phyloP scores from a whole-genome alignment of 2,797 vertebrate species.

The Anguilla obscura region DNA sequence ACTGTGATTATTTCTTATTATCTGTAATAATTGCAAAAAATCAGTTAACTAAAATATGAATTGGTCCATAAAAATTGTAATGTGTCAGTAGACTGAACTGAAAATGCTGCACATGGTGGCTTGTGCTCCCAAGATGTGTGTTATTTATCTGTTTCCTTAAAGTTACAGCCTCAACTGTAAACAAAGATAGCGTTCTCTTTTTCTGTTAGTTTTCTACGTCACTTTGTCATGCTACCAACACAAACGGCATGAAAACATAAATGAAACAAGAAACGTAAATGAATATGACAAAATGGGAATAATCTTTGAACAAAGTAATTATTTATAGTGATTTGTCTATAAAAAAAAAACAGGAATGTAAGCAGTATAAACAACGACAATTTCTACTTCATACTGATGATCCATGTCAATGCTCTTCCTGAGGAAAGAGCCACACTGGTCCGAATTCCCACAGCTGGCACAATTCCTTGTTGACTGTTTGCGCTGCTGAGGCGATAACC shows the following conservation, averaged over 20 bases:
- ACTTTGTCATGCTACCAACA: neutral
- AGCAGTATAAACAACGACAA: neutral
- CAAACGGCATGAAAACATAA: neutral
- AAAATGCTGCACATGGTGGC: neutral
- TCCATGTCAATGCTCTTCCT: neutral
- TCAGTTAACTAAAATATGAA: neutral
- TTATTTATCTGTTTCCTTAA: neutral
- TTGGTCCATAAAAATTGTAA: neutral
- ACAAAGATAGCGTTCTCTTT: neutral
- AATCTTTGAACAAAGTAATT: neutral
- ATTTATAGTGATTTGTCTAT: no score
- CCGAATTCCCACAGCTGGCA: neutral
- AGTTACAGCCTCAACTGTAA: neutral
- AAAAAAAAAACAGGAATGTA: neutral
- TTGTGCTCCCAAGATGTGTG: neutral
- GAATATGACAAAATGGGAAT: neutral
- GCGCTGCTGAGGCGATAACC: neutral
- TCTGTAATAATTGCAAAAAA: no score
- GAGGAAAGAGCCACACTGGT: neutral
- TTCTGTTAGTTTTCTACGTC: neutral
- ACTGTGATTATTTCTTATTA: no score
- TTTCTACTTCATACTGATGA: neutral
- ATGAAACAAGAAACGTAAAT: neutral
- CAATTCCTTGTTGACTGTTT: neutral
- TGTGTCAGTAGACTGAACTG: neutral